Conservation (phyloP, 1,140 invertebrate genomes). For the Hyphantria cunea region DNA sequence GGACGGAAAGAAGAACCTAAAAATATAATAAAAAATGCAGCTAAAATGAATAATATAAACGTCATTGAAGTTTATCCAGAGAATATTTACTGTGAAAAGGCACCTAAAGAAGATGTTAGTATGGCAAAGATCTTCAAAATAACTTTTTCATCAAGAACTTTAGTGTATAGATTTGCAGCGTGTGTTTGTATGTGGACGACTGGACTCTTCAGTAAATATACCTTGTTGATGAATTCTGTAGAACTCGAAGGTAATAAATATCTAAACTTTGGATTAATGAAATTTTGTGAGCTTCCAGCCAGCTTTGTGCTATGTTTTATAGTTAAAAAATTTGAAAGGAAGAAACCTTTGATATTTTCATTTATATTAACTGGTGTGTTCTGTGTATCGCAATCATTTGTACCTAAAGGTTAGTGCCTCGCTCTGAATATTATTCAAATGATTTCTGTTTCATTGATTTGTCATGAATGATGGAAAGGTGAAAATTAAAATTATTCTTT, state of each 20-base stretch:
- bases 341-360: conserved; percentile 54
- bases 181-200: conserved; percentile 88
- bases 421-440: conserved; percentile 11
- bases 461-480: conserved; percentile 51
- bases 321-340: conserved; percentile 55
- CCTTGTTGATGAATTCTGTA: conserved; percentile 89
- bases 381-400: conserved; percentile 58
- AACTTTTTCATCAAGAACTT: conserved; percentile 53
- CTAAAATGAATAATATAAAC: too few species aligned
- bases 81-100: conserved; percentile 23
- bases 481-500: too few species aligned
- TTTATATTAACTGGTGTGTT: conserved; percentile 50
- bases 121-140: conserved; percentile 37
- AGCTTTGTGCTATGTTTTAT: conserved; percentile 81
- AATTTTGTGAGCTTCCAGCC: conserved; percentile 85
- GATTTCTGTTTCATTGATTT: too few species aligned
- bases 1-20: too few species aligned
- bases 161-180: conserved; percentile 72
- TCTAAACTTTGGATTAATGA: conserved; percentile 85
- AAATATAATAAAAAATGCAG: too few species aligned
- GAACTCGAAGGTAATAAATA: conserved; percentile 87
- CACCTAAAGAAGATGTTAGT: conserved; percentile 42
- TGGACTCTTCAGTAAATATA: conserved; percentile 89
- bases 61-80: conserved; percentile 38
- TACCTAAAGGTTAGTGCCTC: conserved; percentile 58